These are phyloP conservation scores for Serilophus lunatus DNA, from an alignment of 2,113 vertebrate genomes.

Conservation along the genomic window DNA sequence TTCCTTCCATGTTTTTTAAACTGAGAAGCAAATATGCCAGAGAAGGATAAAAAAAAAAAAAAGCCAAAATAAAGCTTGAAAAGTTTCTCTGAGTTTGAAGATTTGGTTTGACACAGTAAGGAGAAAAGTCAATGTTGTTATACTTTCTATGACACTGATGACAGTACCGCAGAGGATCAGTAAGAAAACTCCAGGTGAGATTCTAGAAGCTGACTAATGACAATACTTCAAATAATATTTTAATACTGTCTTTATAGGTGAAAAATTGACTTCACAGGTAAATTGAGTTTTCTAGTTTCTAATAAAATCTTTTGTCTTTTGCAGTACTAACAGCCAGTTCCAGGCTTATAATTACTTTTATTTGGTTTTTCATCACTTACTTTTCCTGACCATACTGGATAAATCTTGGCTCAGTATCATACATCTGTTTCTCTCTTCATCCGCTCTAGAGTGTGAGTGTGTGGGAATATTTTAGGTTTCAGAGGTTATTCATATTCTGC, in stretches of 20 bases:
- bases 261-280: not conserved
- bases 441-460: not conserved
- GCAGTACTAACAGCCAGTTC: not conserved
- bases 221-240: not conserved
- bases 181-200: not conserved
- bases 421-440: conserved; percentile 59
- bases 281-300: not conserved
- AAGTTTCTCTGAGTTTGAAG: not conserved
- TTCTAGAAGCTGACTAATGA: not conserved
- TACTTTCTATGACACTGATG: not conserved
- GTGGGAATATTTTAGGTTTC: conserved; percentile 32
- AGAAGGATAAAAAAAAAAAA: not conserved
- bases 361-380: not conserved
- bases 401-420: conserved; percentile 12
- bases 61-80: not conserved
- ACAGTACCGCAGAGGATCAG: not conserved
- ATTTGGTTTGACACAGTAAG: not conserved
- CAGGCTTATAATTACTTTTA: not conserved
- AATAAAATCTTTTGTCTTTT: not conserved
- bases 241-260: not conserved
- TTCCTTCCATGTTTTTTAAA: not conserved
- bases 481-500: not conserved
- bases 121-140: not conserved
- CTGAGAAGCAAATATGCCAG: not conserved
- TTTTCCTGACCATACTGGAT: not conserved